Conservation (phyloP, 1,140 invertebrate species). For the Diuraphis noxia region DNA sequence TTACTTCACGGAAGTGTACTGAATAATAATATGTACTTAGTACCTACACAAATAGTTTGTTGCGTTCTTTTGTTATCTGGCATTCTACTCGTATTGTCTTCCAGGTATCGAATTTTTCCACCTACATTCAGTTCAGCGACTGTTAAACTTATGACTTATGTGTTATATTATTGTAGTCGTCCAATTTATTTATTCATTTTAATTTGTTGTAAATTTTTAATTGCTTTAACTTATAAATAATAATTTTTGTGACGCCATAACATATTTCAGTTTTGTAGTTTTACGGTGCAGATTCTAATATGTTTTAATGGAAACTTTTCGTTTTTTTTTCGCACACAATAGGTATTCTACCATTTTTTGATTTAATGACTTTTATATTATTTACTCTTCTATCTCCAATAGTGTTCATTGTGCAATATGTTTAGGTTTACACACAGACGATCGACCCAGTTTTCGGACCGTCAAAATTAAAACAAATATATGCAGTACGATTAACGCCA, state of each 20-base stretch:
- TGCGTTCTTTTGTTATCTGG: too few relatives aligned
- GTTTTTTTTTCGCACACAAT: neutral
- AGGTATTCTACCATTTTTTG: neutral
- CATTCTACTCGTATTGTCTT: too few relatives aligned
- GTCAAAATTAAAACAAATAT: neutral
- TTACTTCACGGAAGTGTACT: too few relatives aligned
- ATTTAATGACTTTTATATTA: neutral
- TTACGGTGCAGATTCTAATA: neutral
- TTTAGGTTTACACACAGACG: neutral
- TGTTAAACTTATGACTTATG: too few relatives aligned
- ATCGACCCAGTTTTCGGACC: constrained; percentile 3
- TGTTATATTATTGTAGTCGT: too few relatives aligned
- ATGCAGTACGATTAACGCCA: neutral
- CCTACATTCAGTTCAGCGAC: too few relatives aligned
- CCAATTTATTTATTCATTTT: neutral
- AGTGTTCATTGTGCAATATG: neutral
- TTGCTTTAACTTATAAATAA: neutral
- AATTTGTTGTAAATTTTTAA: neutral
- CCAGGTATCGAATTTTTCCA: too few relatives aligned
- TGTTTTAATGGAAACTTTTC: neutral
- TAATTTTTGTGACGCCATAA: neutral
- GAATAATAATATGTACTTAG: too few relatives aligned
- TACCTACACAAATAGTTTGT: too few relatives aligned
- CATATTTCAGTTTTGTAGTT: neutral
- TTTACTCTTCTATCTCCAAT: neutral